Evolutionary conservation across 35 echinoderm and acorn worm genomes (phyloP).

Genomic region (Heliocidaris erythrogramma): DNA sequence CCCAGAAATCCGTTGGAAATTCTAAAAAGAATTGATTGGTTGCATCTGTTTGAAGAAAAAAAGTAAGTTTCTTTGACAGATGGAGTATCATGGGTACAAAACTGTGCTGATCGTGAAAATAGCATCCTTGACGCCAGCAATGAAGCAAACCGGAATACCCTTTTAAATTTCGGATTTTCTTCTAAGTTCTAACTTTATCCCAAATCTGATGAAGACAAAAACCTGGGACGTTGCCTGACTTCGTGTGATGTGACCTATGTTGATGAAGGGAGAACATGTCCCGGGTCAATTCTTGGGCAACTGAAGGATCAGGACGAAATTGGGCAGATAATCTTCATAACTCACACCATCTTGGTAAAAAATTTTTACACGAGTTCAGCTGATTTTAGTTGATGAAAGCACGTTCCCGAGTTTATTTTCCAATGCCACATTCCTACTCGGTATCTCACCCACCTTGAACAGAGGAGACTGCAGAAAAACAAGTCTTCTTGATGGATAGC

Average conservation of each 20-base stretch:
- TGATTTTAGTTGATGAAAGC: background rate
- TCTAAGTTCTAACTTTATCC: background rate
- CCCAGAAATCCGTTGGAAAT: too few relatives aligned
- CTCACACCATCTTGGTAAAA: background rate
- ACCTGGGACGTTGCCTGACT: too few relatives aligned
- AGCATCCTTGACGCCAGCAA: background rate
- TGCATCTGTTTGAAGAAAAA: too few relatives aligned
- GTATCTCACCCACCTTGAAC: background rate
- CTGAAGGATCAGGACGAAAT: background rate
- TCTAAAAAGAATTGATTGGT: too few relatives aligned
- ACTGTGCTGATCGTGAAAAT: background rate
- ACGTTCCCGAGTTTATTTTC: background rate
- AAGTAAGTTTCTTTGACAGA: background rate
- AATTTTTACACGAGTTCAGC: background rate
- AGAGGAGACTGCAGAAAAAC: background rate
- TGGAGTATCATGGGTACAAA: background rate
- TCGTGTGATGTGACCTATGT: too few relatives aligned
- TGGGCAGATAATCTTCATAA: conserved; percentile 3
- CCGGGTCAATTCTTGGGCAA: background rate
- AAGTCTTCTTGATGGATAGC: background rate
- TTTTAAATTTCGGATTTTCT: background rate
- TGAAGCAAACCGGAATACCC: background rate
- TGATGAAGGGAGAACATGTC: background rate
- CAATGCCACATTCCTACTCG: background rate
- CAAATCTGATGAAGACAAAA: too few relatives aligned